Percentiles rank a stretch among this genome's conserved stretches.
These are phyloP conservation scores for Anticlea derivata DNA, from an alignment of 2,888 invertebrate genomes.

Conservation along the genomic window DNA sequence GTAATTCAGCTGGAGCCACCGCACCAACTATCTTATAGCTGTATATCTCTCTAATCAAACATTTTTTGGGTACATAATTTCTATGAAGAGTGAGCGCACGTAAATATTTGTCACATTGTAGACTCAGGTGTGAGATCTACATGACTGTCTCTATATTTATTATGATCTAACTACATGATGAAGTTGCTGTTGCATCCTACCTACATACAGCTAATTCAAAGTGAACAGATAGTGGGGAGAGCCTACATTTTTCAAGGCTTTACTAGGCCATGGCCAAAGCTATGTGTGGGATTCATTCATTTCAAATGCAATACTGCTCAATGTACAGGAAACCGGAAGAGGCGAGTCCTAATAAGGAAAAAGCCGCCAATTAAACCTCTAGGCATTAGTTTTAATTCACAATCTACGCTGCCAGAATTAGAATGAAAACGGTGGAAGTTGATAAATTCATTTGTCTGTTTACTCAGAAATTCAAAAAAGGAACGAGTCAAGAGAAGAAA, in stretches of 20 bases:
- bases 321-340: conserved; percentile 36
- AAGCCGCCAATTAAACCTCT: conserved; percentile 19
- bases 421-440: neutral
- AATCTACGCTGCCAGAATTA: neutral
- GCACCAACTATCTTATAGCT: too few species aligned
- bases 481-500: conserved; percentile 14
- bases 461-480: conserved; percentile 18
- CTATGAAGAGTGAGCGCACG: too few species aligned
- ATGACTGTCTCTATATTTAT: too few species aligned
- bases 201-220: conserved; percentile 7
- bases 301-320: conserved; percentile 20
- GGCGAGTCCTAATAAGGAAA: conserved; percentile 27
- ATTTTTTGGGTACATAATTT: too few species aligned
- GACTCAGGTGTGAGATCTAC: too few species aligned
- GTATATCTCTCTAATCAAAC: too few species aligned
- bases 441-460: conserved; percentile 6
- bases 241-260: conserved; percentile 5
- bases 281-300: conserved; percentile 2
- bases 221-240: conserved; percentile 18
- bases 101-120: too few species aligned
- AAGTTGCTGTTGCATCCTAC: neutral
- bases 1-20: too few species aligned
- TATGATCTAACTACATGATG: too few species aligned
- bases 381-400: neutral
- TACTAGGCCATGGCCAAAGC: neutral